Evolutionary conservation across 1,140 invertebrate species (phyloP).

Genomic region (Argopecten irradians): DNA sequence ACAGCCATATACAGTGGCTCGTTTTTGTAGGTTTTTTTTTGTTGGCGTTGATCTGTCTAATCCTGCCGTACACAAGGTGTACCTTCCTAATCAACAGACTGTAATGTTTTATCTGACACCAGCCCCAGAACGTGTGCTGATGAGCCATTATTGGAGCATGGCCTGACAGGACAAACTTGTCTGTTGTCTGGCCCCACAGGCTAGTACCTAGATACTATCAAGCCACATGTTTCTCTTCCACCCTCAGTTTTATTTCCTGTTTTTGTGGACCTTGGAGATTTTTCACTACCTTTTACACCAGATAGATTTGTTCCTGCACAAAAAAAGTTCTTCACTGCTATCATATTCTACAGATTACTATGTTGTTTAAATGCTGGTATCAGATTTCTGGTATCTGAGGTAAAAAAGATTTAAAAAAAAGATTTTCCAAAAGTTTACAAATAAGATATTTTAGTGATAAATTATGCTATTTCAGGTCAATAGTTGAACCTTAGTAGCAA

Average conservation of each 20-base stretch:
- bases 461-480: no score
- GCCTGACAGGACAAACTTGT: neutral
- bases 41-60: neutral
- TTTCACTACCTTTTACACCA: neutral
- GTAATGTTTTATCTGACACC: neutral
- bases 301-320: neutral
- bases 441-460: no score
- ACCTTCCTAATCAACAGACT: neutral
- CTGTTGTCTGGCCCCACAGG: neutral
- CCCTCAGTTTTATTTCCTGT: neutral
- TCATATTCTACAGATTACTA: no score
- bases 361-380: no score
- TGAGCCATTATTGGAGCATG: neutral
- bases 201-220: neutral
- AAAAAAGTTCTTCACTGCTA: no score
- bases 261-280: neutral
- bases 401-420: no score
- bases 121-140: slow-evolving; percentile 5
- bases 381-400: no score
- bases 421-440: no score
- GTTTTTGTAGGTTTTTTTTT: neutral
- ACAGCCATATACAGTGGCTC: neutral
- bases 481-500: no score
- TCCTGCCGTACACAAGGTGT: neutral
- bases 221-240: neutral